Base-by-base conservation (phyloP, 2,113 vertebrate species). In the Gnathonemus longibarbis region DNA sequence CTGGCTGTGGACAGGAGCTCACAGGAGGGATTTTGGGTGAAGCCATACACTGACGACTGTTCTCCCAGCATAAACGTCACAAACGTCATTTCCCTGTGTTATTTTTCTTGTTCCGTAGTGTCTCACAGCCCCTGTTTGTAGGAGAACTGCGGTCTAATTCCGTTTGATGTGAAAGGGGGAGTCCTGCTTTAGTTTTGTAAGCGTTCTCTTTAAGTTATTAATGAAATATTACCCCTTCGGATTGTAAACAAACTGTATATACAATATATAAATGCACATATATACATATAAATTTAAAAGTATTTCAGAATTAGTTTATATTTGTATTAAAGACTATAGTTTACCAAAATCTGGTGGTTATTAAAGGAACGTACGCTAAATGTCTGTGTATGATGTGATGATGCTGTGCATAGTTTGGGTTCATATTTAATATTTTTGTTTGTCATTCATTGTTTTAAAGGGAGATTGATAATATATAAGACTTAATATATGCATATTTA, bases 191-290 rank as follows among this genome's bases (percentile, higher is more conserved):
- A 84, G 83, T 87, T 88, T 88, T 48, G 31, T 90, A 91, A 87
- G 74, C 49, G 19, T 56, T 50, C 35, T n/a, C 50, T 58, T 88
- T 48, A 90, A 62, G 53, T 48, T 89, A 90, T 84, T 15, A 90
- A 80, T 56, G 53, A 52, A 91, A 89, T 85, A 88, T 74, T 77
- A 90, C 35, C 45, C 83, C 86, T 87, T 90, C 66, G 89, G 50
- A 90, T 80, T 93, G 91, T 91, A 91, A 42, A 91, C 52, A 90
- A 46, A 89, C 58, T 93, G 91, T 91, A 91, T 53, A 91, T 92
- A 91, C 35, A 62, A 87, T 86, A 91, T 90, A 90, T 80, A 90
- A 46, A 88, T 53, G 89, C 24, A 90, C 88, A 90, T 24, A 83
- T 77, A 84, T 90, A 90, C 90, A 62, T 89, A 91, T 90, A 53